Base-by-base conservation (phyloP, 2,888 invertebrate genomes). In the Pocota personata region DNA sequence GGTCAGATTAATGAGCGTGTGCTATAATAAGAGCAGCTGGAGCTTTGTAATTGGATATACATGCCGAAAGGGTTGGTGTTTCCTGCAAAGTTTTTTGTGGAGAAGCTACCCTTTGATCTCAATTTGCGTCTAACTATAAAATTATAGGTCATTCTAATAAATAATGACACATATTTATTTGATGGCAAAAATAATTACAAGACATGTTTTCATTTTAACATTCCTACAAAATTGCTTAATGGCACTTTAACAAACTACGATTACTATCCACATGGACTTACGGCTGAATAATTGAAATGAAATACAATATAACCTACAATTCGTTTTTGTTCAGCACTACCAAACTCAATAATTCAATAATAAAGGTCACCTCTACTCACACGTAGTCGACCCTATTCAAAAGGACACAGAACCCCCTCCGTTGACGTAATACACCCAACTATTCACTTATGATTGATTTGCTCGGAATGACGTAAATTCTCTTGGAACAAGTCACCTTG, bases 361-460 rank as follows among this genome's bases (percentile, higher is more conserved):
- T 5, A 43, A 43, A 62, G 43, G 46, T 46, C 30, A 62, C 43
- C 46, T 46, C 30, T 10, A 16, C 16, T 24, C 46, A 30, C 0
- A 62, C 30, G 16, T 14, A 46, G n/a, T 16, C 30, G 6, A 16
- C 52, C 14, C 8, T 3, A 30, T 55, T 21, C 6, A 19, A 21
- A 67, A 55, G 55, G 55, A 67, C 12, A 67, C 2, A 10, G 16
- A 37, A 52, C 21, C 10, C 14, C 16, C 40, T 2, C 37, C 10
- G 43, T 19, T 43, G 57, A 43, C 57, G 57, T 32, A 57, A 10
- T 14, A 57, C n/a, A 6, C 3, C 12, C 19, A 46, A 43, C 21
- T 58, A n/a, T 14, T 58, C 30, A 7, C 21, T 1, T 35, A 3
- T 27, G 19, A 73, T 60, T 52, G 50, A 62, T 40, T 73, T 48